phyloP scores from a whole-genome alignment of 1,140 invertebrate genomes.

The Atopsyche davidsoni region DNA sequence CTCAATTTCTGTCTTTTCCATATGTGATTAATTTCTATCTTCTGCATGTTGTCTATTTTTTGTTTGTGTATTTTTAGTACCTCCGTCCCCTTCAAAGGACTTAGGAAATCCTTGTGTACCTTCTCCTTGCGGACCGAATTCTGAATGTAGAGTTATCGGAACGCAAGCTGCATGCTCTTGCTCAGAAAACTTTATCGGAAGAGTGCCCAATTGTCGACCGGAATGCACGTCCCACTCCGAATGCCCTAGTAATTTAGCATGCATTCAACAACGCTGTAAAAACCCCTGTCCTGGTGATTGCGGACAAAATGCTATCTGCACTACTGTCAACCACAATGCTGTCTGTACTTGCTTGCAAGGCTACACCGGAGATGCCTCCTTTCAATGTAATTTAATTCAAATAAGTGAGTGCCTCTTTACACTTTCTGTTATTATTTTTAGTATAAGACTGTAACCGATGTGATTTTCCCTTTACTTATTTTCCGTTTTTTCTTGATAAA shows the following conservation, averaged over 20 bases:
- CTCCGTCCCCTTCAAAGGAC: conserved; percentile 32
- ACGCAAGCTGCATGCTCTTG: conserved; percentile 72
- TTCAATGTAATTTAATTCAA: conserved; percentile 40
- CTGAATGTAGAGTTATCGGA: conserved; percentile 69
- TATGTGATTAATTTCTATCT: neutral
- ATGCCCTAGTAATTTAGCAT: conserved; percentile 60
- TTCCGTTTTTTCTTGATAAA: neutral
- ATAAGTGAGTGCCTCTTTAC: conserved; percentile 33
- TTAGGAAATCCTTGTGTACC: conserved; percentile 54
- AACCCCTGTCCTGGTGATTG: conserved; percentile 68
- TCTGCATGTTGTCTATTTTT: neutral
- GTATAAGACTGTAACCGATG: neutral
- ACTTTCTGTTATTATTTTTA: too few relatives aligned
- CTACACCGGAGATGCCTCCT: conserved; percentile 48
- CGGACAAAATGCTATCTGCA: conserved; percentile 60
- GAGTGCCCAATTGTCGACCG: conserved; percentile 69
- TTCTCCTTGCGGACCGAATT: conserved; percentile 75
- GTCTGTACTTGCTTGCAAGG: conserved; percentile 51
- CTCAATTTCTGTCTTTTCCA: conserved; percentile 8
- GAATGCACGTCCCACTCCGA: conserved; percentile 67
- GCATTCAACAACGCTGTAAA: conserved; percentile 62
- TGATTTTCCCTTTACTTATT: neutral
- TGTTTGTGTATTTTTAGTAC: conserved; percentile 14
- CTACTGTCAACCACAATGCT: conserved; percentile 56
- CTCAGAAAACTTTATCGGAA: conserved; percentile 63